Evolutionary conservation across 1,140 invertebrate genomes (phyloP).

Genomic region (Luehdorfia chinensis): DNA sequence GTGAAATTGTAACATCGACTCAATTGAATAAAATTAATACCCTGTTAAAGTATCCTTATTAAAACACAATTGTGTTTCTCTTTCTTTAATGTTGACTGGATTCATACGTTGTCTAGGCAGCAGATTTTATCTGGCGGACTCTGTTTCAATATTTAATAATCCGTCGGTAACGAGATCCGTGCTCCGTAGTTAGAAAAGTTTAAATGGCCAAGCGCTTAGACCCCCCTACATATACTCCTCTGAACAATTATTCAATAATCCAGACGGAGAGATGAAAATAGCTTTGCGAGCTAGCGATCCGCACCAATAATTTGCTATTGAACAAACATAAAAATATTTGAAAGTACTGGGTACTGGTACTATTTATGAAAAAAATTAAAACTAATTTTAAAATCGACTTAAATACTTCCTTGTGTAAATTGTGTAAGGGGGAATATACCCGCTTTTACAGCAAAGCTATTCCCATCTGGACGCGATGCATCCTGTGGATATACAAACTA

Average conservation of each 20-base stretch:
- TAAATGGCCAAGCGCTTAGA: slow-evolving; percentile 59
- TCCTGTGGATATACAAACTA: no score
- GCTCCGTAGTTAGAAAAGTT: slow-evolving; percentile 63
- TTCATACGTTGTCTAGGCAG: slow-evolving; percentile 60
- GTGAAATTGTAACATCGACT: no score
- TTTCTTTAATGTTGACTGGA: slow-evolving; percentile 37
- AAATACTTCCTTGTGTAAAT: no score
- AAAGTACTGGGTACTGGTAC: no score
- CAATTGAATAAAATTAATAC: no score
- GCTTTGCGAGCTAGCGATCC: not conserved
- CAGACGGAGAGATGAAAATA: slow-evolving; percentile 12
- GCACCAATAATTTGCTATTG: slow-evolving; percentile 1
- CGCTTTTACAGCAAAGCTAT: no score
- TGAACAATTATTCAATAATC: slow-evolving; percentile 14
- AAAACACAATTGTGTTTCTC: slow-evolving; percentile 46
- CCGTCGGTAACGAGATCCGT: slow-evolving; percentile 64
- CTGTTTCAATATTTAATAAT: slow-evolving; percentile 76
- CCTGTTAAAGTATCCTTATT: no score
- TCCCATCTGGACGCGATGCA: no score
- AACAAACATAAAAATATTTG: no score
- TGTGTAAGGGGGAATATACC: no score
- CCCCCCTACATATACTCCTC: slow-evolving; percentile 19
- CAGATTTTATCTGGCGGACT: slow-evolving; percentile 59
- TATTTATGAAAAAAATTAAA: no score
- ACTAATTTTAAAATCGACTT: no score